phyloP scores from a whole-genome alignment of 2,113 vertebrate genomes.

The Rhea americana region DNA sequence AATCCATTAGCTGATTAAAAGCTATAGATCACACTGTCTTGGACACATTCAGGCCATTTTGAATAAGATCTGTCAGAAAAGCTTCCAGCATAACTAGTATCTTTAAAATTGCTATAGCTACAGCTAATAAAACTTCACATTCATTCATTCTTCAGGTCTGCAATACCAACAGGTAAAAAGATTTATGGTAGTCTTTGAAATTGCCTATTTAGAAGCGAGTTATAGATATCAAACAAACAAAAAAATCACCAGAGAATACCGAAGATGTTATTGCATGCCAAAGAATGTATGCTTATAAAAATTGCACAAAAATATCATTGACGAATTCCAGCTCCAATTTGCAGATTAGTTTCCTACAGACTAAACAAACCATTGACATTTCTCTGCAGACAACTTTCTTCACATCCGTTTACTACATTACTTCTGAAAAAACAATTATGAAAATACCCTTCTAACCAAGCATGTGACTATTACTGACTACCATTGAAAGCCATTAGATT shows the following conservation, averaged over 20 bases:
- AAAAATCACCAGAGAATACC: not conserved
- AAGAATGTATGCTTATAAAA: not conserved
- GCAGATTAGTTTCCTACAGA: not conserved
- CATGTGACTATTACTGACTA: not conserved
- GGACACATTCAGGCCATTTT: conserved; percentile 65
- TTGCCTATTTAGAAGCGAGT: conserved; percentile 53
- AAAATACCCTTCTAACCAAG: not conserved
- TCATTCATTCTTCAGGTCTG: conserved; percentile 32
- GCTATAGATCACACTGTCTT: conserved; percentile 69
- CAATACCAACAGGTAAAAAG: conserved; percentile 38
- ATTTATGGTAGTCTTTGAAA: conserved; percentile 60
- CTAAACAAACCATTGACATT: not conserved
- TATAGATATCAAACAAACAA: not conserved
- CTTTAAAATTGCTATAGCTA: conserved; percentile 69
- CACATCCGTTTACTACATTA: not conserved
- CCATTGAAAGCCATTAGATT: not conserved
- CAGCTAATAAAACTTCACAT: conserved; percentile 73
- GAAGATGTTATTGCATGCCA: not conserved
- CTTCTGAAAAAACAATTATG: not conserved
- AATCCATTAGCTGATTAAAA: conserved; percentile 79
- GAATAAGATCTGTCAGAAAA: conserved; percentile 71
- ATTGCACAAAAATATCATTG: not conserved
- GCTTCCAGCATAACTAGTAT: conserved; percentile 50
- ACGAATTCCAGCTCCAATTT: not conserved
- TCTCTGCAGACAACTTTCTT: not conserved